phyloP scores from a whole-genome alignment of 1,140 invertebrate genomes.

The Hylaeus anthracinus region DNA sequence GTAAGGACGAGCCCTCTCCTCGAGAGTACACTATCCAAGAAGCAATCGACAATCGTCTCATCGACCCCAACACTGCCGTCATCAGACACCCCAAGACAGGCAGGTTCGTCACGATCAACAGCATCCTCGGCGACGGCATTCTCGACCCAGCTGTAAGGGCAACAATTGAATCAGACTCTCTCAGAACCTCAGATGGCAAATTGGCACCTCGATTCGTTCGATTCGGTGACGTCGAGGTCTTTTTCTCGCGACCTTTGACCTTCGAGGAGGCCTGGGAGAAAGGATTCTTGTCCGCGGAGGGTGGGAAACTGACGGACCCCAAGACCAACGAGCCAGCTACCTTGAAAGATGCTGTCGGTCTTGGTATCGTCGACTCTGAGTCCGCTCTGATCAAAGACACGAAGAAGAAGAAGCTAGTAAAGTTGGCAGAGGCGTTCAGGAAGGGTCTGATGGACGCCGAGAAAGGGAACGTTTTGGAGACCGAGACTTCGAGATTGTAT shows the following conservation, averaged over 20 bases:
- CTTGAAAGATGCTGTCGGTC: constrained; percentile 91
- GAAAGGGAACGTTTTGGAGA: constrained; percentile 91
- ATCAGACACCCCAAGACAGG: constrained; percentile 89
- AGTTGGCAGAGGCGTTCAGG: constrained; percentile 91
- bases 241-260: constrained; percentile 86
- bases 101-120: constrained; percentile 86
- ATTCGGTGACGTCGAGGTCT: constrained; percentile 88
- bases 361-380: constrained; percentile 92
- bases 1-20: constrained; percentile 24
- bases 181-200: constrained; percentile 81
- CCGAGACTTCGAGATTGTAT: constrained; percentile 90
- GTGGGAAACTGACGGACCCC: constrained; percentile 90
- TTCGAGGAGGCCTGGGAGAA: constrained; percentile 90
- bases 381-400: constrained; percentile 94
- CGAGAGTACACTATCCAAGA: constrained; percentile 89
- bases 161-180: constrained; percentile 82
- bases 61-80: constrained; percentile 88
- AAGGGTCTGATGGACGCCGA: constrained; percentile 93
- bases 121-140: constrained; percentile 86
- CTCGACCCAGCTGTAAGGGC: constrained; percentile 86
- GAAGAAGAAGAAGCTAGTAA: constrained; percentile 89
- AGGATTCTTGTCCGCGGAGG: constrained; percentile 86
- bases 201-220: constrained; percentile 84
- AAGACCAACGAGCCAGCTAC: constrained; percentile 86
- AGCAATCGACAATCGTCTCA: constrained; percentile 88